These are phyloP conservation scores for Dendroctonus ponderosae DNA, from an alignment of 1,140 invertebrate species.

Conservation along the genomic window DNA sequence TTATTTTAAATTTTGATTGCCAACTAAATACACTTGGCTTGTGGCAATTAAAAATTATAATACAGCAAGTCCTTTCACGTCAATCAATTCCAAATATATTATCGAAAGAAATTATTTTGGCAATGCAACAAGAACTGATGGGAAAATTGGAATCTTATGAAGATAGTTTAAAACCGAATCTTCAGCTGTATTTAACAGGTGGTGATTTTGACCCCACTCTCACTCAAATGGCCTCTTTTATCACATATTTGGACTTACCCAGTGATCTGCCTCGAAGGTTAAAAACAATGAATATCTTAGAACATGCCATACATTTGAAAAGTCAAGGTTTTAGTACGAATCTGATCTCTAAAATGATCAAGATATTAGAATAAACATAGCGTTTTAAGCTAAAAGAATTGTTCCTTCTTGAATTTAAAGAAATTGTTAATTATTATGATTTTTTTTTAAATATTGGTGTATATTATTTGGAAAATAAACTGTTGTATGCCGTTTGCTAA, in stretches of 20 bases:
- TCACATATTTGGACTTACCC: constrained; percentile 63
- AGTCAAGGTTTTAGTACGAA: background rate
- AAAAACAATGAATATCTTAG: background rate
- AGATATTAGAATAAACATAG: too few species aligned
- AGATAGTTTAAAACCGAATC: constrained; percentile 50
- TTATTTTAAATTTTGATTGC: constrained; percentile 52
- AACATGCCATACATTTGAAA: constrained; percentile 5
- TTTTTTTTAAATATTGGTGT: too few species aligned
- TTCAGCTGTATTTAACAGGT: constrained; percentile 54
- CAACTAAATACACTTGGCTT: constrained; percentile 56
- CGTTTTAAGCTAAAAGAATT: too few species aligned
- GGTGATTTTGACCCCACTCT: constrained; percentile 46
- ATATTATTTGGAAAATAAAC: too few species aligned
- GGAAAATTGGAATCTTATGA: constrained; percentile 60
- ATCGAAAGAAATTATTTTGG: constrained; percentile 53
- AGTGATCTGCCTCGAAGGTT: background rate
- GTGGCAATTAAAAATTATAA: constrained; percentile 67
- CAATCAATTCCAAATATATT: constrained; percentile 45
- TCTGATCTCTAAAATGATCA: too few species aligned
- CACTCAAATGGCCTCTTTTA: constrained; percentile 56
- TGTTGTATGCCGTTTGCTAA: too few species aligned
- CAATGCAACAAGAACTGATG: constrained; percentile 59
- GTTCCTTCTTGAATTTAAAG: too few species aligned
- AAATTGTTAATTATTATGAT: too few species aligned
- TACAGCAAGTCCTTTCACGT: constrained; percentile 52